Conservation (phyloP, 2,797 vertebrate species). For the Sitta carolinensis region DNA sequence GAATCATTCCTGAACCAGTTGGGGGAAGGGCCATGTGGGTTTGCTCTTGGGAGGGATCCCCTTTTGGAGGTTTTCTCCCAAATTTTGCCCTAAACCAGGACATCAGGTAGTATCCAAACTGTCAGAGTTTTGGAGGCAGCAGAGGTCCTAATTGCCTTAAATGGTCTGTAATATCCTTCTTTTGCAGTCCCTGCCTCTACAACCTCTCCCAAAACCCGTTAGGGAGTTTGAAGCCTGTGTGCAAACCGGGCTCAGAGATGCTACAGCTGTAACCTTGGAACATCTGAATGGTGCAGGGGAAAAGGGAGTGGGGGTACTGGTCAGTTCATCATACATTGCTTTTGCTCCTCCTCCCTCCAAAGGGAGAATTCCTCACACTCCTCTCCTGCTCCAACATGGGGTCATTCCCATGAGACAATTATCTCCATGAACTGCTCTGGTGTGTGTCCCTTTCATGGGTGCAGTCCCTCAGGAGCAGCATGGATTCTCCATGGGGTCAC, state of each 20-base stretch:
- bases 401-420: not conserved
- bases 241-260: not conserved
- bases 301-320: not conserved
- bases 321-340: fast-evolving
- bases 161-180: not conserved
- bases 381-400: not conserved
- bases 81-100: no score
- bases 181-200: not conserved
- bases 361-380: not conserved
- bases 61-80: no score
- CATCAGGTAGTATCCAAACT: not conserved
- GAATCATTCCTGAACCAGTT: no score
- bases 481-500: not conserved
- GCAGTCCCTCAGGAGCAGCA: fast-evolving
- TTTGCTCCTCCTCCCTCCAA: not conserved
- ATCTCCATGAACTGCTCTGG: not conserved
- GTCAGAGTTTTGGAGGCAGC: not conserved
- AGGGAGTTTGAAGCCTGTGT: not conserved
- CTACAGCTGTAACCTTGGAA: not conserved
- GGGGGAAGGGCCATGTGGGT: no score
- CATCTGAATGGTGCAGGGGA: not conserved
- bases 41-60: no score
- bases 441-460: not conserved
- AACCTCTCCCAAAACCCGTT: fast-evolving
- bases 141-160: not conserved